Base-by-base conservation (phyloP, 2,888 invertebrate genomes). In the Opisthograptis luteolata region DNA sequence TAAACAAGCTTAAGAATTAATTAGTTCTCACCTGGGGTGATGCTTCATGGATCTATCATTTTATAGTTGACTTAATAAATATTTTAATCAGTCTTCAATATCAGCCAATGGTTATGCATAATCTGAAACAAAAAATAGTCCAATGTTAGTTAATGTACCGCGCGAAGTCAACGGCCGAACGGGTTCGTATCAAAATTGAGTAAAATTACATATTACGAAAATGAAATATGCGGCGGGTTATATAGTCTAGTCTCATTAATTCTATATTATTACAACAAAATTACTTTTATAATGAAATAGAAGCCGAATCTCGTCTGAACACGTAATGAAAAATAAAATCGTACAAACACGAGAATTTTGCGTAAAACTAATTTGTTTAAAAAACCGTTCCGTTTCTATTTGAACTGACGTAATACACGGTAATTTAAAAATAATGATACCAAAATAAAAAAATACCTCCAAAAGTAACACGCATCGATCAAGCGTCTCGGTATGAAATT, bases 391-490 rank as follows among this genome's bases (percentile, higher is more conserved):
- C 77, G 80, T 82, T 80, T 40, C 81, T 79, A 78, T 68, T 64
- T 70, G 71, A 77, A 81, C 76, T 84, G 84, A 87, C 86, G 88
- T 82, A 87, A 87, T 80, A 76, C 75, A 55, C 66, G 70, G 78
- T 84, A 87, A 89, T 88, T 88, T 87, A 83, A 85, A 87, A 82
- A 85, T 87, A 87, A 85, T 86, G 76, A 84, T 82, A 81, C 68
- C 68, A 74, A 73, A 79, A n/a, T n/a, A n/a, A n/a, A n/a, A n/a
- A n/a, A 82, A 80, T 73, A 68, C 64, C 67, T 51, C 44, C 53
- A 32, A 61, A 63, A 78, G 80, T 80, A 83, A 79, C 87, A 87
- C 87, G 86, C 87, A 87, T 88, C 87, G 84, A 88, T 87, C 87
- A 87, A 78, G 69, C 67, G 68, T 73, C 68, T 78, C 69, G 72